Evolutionary conservation across 2,797 vertebrate genomes (phyloP), one percentile per base, ranked within the genome.

Genomic region (Galagoides demidoff): DNA sequence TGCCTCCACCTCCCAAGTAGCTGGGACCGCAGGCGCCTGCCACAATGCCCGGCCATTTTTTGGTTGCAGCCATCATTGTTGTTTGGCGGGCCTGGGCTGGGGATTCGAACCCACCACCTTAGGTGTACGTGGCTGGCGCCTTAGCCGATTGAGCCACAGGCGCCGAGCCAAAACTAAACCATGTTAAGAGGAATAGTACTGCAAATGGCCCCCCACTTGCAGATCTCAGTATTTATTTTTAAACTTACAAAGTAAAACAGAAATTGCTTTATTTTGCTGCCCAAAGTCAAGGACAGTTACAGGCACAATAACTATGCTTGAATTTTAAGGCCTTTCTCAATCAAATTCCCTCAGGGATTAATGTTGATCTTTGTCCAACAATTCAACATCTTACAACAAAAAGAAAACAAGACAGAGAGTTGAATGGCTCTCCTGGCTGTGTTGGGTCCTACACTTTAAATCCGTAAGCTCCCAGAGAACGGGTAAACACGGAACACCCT

Each of bases 261-360:
- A 70, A 88, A 31, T 81, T 89, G 82, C 64, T 96, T 95, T 84
- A 73, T 84, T 95, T 61, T 43, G 22, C 83, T 95, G 91, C 71
- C 66, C 86, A 93, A 68, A 70, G 59, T 91, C 57, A 77, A 93
- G 19, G 64, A 96, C 55, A 96, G 73, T 92, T 97, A 96, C 76
- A 76, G 55, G 61, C 49, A 91, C 84, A 73, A 78, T 74, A 96
- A 85, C 76, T 66, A 27, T 49, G 66, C 64, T 90, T 96, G 86
- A 89, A 95, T 95, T 68, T 95, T 92, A 95, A 95, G n/a, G 22
- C 29, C 57, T 96, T 91, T 89, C 83, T 96, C 94, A 84, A 19
- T 96, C 90, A 95, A 43, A 93, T 57, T 81, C 37, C 66, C 83
- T 31, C 39, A 64, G 77, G 55, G 45, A 52, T 95, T 52, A 57